phyloP scores from a whole-genome alignment of 2,113 vertebrate species.

The Perognathus longimembris region DNA sequence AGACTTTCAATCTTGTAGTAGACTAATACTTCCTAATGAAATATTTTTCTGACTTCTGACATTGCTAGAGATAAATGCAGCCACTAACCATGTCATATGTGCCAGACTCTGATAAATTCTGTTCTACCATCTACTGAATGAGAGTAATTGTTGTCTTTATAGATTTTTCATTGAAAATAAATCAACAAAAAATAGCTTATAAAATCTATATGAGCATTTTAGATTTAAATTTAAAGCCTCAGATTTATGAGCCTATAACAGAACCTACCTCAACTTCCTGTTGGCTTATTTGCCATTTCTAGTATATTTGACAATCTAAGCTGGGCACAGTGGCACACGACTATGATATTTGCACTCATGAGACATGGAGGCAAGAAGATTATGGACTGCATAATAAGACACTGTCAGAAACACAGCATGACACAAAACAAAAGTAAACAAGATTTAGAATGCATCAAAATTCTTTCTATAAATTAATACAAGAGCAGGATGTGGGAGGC shows the following conservation, averaged over 20 bases:
- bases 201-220: background rate
- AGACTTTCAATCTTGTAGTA: background rate
- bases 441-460: background rate
- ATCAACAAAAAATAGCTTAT: background rate
- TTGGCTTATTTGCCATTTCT: background rate
- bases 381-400: too few species aligned
- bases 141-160: background rate
- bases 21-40: background rate
- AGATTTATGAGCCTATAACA: background rate
- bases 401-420: background rate
- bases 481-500: background rate
- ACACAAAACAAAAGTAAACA: too few species aligned
- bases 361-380: background rate
- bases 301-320: background rate
- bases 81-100: background rate
- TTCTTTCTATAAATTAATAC: background rate
- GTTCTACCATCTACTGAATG: background rate
- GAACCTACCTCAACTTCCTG: background rate
- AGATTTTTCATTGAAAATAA: constrained; percentile 4
- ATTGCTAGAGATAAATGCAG: background rate
- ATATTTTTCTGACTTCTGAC: background rate
- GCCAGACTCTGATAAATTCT: background rate
- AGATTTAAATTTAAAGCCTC: background rate
- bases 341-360: background rate
- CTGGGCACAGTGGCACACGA: too few species aligned